Evolutionary conservation across 2,113 vertebrate species (phyloP).

Genomic region (Chaenogobius annularis): DNA sequence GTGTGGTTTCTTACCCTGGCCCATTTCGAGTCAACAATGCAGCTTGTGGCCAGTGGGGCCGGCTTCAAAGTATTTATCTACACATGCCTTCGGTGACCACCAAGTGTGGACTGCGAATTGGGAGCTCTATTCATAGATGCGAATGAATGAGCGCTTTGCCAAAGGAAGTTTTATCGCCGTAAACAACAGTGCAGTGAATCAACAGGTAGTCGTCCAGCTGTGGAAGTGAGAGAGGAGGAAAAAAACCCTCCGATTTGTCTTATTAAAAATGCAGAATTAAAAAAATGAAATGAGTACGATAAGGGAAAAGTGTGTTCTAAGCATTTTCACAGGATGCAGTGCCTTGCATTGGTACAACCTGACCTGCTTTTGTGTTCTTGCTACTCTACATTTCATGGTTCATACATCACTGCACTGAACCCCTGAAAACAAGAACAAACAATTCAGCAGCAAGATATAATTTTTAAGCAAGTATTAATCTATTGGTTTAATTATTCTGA

Average conservation of each 20-base stretch:
- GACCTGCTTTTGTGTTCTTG: conserved; percentile 63
- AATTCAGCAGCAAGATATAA: background rate
- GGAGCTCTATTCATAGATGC: conserved; percentile 76
- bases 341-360: conserved; percentile 56
- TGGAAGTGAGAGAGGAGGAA: conserved; percentile 8
- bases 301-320: conserved; percentile 40
- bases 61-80: conserved; percentile 76
- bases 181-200: conserved; percentile 71
- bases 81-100: conserved; percentile 74
- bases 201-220: conserved; percentile 67
- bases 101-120: conserved; percentile 67
- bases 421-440: conserved; percentile 10
- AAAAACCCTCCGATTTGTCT: background rate
- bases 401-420: conserved; percentile 7
- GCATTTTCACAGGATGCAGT: conserved; percentile 62
- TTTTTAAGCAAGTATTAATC: background rate
- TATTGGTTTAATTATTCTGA: too few relatives aligned
- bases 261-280: background rate
- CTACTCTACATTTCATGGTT: conserved; percentile 31
- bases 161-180: conserved; percentile 64
- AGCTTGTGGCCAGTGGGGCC: conserved; percentile 61
- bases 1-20: conserved; percentile 54
- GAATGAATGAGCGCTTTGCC: conserved; percentile 73
- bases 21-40: conserved; percentile 72
- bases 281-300: conserved; percentile 8